Evolutionary conservation across 2,888 invertebrate species (phyloP), one percentile per base, ranked within the genome.

Genomic region (Tyria jacobaeae): DNA sequence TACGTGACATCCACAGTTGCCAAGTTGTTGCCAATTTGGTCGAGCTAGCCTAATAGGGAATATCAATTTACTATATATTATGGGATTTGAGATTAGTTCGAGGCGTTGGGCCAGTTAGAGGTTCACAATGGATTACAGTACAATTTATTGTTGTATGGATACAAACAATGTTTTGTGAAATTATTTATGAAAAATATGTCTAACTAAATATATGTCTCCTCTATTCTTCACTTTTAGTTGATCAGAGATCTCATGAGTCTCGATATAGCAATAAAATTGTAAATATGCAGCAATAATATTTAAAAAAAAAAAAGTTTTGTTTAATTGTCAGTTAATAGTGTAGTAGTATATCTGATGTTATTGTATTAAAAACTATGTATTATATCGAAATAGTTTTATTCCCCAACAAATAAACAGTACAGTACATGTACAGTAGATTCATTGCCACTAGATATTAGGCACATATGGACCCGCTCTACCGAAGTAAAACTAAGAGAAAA

Each of bases 311-410:
- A 35, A 15, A 24, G 9, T 35, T 5, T 35, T 35, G 17, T 21
- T 31, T 50, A 14, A 10, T 25, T 27, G n/a, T 24, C 15, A 51
- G 35, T 35, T 35, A 5, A 51, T 35, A 21, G 3, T 51, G 34
- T 21, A 35, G 35, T 35, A 35, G 27, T 27, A 31, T 15, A 35
- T 15, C 14, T 17, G 21, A 51, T 24, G 31, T 49, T 49, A 49
- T 49, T 49, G 7, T 15, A 51, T 35, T 51, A 51, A 35, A 51
- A 14, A 44, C 3, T 12, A 34, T 34, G 34, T 51, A 51, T 35
- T 35, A 14, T 51, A 31, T 27, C n/a, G 31, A 50, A n/a, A 17
- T 31, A 12, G 17, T 50, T 50, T 34, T 50, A 31, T 12, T 50
- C 7, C 7, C 2, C 34, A 2, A 2, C 34, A 10, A 10, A 10